Percentiles rank a stretch among this genome's conserved stretches.
Evolutionary conservation across 1,140 invertebrate genomes (phyloP).

Genomic region (Centruroides sculpturatus): DNA sequence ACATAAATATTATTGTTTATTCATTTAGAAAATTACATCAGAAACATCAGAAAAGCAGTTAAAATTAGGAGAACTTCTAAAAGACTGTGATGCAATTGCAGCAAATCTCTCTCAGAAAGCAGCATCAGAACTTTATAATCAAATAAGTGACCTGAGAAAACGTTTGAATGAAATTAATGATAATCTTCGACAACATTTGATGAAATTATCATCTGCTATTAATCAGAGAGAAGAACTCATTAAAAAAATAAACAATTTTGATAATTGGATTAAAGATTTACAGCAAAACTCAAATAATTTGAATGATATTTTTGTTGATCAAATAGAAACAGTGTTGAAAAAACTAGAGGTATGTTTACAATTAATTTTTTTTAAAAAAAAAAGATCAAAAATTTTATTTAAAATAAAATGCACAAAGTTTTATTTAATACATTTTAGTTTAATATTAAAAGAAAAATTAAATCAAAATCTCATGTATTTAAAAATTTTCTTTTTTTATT

Average conservation of each 20-base stretch:
- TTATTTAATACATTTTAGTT: too few species aligned
- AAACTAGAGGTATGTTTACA: conserved; percentile 42
- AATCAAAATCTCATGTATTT: too few species aligned
- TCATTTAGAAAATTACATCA: conserved; percentile 23
- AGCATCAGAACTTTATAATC: conserved; percentile 1
- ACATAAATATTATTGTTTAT: conserved; percentile 5
- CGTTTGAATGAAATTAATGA: conserved; percentile 7
- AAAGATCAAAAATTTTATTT: too few species aligned
- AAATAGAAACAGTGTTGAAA: conserved; percentile 59
- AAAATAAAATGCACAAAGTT: too few species aligned
- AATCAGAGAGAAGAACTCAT: conserved; percentile 55
- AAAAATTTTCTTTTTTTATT: too few species aligned
- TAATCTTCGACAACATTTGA: not conserved
- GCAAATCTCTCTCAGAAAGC: conserved; percentile 9
- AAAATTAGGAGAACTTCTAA: not conserved
- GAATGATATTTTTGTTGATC: conserved; percentile 60
- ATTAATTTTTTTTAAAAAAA: too few species aligned
- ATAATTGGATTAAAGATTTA: conserved; percentile 66
- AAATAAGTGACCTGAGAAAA: conserved; percentile 6
- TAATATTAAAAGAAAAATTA: too few species aligned
- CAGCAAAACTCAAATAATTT: conserved; percentile 55
- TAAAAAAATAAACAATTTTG: conserved; percentile 59
- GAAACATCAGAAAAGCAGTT: conserved; percentile 4
- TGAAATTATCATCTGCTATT: conserved; percentile 1
- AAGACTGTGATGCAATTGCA: conserved; percentile 9